Evolutionary conservation across 2,113 vertebrate species (phyloP).

Genomic region (Anguilla japonica): DNA sequence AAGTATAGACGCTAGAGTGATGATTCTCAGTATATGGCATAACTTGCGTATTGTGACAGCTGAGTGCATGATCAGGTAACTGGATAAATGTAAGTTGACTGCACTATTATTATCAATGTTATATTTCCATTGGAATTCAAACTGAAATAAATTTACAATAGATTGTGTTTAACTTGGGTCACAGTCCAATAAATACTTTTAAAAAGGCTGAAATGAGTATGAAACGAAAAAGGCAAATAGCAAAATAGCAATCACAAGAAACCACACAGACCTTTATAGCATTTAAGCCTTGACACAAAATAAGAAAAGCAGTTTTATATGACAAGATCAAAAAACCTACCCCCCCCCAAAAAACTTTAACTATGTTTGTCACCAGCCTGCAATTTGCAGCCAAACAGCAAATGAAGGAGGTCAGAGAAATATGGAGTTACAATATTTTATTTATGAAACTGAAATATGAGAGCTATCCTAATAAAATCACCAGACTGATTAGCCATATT

Average conservation of each 20-base stretch:
- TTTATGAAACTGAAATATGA: constrained; percentile 76
- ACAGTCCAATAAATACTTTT: neutral
- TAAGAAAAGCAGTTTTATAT: constrained; percentile 55
- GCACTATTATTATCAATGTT: neutral
- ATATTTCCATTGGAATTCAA: neutral
- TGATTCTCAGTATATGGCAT: neutral
- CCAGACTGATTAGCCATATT: constrained; percentile 61
- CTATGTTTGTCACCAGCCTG: constrained; percentile 73
- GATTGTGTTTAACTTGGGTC: neutral
- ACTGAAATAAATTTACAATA: neutral
- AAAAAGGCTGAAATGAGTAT: neutral
- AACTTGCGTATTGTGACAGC: neutral
- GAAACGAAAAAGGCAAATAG: neutral
- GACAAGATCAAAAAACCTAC: constrained; percentile 53
- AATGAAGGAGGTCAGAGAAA: constrained; percentile 73
- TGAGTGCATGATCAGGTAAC: neutral
- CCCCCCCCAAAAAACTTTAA: constrained; percentile 56
- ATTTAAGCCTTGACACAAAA: constrained; percentile 24
- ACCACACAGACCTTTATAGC: constrained; percentile 49
- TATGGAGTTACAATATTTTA: constrained; percentile 76
- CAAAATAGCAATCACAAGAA: constrained; percentile 42
- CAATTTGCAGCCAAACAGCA: constrained; percentile 61
- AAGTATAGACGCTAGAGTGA: neutral
- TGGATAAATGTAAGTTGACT: neutral
- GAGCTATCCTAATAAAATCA: constrained; percentile 68